Evolutionary conservation across 1,140 invertebrate genomes (phyloP), one percentile per base, ranked within the genome.

Genomic region (Zophobas atratus): DNA sequence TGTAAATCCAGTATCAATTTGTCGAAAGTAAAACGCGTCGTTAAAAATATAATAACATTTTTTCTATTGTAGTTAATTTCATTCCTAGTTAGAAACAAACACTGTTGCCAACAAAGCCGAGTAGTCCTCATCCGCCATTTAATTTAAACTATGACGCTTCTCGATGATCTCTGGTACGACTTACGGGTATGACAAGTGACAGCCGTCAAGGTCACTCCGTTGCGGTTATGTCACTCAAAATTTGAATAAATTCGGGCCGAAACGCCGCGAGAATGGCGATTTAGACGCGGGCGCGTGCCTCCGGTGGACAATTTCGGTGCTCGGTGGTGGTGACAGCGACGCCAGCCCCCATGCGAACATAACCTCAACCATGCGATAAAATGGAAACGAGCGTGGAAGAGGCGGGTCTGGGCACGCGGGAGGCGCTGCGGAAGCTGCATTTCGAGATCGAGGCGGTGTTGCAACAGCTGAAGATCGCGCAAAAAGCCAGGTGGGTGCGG

Each of bases 401-500:
- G 6, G 41, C 71, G 6, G 89, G 89, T 49, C 78, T 90, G 51
- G 86, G 84, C 34, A 90, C 88, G 8, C 72, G 74, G 38, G 84
- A 84, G 55, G 88, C 89, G n/a, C 79, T 90, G 60, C 82, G 86
- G 63, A 88, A 85, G 77, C 83, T 90, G 36, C 86, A 88, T 75
- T 83, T 82, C 34, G 89, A 90, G 77, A 87, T 90, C 43, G 83
- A 82, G 48, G 82, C 81, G 20, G 85, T 89, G 71, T 82, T 89
- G 51, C 82, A 87, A 35, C 87, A 89, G 38, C 87, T 88, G 75
- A 81, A 88, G 76, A 81, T 85, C 36, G 86, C 81, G 80, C 80
- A 73, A 85, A 83, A 83, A 86, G 85, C 35, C 85, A 88, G 87
- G 75, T 81, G 81, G 57, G 35, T 60, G 35, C 32, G 2, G 32